Percentiles rank a stretch among this genome's conserved stretches.
Conservation (phyloP, 2,797 vertebrate species). For the Pyrrhura leucotis region DNA sequence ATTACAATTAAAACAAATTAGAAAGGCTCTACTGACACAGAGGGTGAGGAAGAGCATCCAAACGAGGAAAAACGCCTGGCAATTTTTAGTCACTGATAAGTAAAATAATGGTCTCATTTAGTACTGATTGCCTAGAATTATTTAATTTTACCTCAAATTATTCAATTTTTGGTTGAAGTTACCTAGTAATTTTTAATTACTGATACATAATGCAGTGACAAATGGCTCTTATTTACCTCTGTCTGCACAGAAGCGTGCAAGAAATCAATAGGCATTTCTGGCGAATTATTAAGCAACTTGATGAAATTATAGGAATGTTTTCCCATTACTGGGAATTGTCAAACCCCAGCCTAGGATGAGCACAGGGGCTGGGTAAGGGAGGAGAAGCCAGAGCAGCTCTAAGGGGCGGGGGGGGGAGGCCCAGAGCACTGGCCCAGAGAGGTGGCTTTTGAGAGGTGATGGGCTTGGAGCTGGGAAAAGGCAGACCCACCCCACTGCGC, state of each 20-base stretch:
- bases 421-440: rapidly evolving
- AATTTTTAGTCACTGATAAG: slow-evolving; percentile 71
- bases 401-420: not conserved
- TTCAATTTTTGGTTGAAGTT: slow-evolving; percentile 65
- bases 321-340: not conserved
- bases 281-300: slow-evolving; percentile 17
- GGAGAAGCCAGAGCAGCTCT: not conserved
- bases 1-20: slow-evolving; percentile 74
- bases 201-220: slow-evolving; percentile 3
- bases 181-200: slow-evolving; percentile 73
- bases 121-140: slow-evolving; percentile 61
- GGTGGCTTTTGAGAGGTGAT: not conserved
- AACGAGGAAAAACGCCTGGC: slow-evolving; percentile 43
- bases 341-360: not conserved
- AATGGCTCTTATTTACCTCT: slow-evolving; percentile 68
- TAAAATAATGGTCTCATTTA: slow-evolving; percentile 68
- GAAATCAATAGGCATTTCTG: slow-evolving; percentile 67
- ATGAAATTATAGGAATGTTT: slow-evolving; percentile 45
- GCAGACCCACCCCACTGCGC: not conserved
- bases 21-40: slow-evolving; percentile 15
- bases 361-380: rapidly evolving
- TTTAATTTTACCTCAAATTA: slow-evolving; percentile 65
- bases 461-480: not conserved
- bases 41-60: slow-evolving; percentile 49
- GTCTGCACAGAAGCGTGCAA: slow-evolving; percentile 25